phyloP scores from a whole-genome alignment of 2,797 vertebrate genomes.

The Sphaeramia orbicularis region DNA sequence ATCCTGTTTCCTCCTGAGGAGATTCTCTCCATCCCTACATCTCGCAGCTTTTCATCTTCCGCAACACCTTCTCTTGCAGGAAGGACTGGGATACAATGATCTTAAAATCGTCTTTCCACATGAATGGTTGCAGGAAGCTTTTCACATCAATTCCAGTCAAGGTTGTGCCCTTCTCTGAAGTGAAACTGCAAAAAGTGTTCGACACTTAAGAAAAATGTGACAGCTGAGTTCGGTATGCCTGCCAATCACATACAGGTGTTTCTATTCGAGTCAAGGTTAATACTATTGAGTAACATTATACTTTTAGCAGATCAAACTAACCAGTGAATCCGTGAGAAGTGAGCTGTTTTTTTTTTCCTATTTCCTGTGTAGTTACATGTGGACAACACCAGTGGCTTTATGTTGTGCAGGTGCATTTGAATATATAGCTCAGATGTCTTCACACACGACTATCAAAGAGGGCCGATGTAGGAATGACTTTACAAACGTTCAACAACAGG shows the following conservation, averaged over 20 bases:
- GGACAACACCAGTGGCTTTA: too few species aligned
- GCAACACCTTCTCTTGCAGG: not conserved
- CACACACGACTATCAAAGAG: too few species aligned
- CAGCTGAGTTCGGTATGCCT: not conserved
- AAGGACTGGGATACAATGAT: slow-evolving; percentile 8
- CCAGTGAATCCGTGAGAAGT: too few species aligned
- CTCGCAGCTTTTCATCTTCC: not conserved
- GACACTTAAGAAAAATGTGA: slow-evolving; percentile 1
- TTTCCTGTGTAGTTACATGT: too few species aligned
- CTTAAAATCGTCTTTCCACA: slow-evolving; percentile 14
- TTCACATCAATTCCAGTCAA: slow-evolving; percentile 20
- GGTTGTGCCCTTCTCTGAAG: slow-evolving; percentile 8
- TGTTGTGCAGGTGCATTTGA: too few species aligned
- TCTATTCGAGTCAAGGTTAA: slow-evolving; percentile 7
- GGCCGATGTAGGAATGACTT: too few species aligned
- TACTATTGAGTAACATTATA: not conserved
- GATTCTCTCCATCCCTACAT: not conserved
- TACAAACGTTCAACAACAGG: too few species aligned
- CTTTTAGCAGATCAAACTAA: too few species aligned
- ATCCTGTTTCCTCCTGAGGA: not conserved
- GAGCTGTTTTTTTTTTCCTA: too few species aligned
- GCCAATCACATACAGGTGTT: slow-evolving; percentile 3
- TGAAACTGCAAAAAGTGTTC: not conserved
- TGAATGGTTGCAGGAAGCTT: slow-evolving; percentile 11
- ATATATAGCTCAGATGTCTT: too few species aligned